Conservation (phyloP, 2,888 invertebrate genomes). For the Euzetes globulus region DNA sequence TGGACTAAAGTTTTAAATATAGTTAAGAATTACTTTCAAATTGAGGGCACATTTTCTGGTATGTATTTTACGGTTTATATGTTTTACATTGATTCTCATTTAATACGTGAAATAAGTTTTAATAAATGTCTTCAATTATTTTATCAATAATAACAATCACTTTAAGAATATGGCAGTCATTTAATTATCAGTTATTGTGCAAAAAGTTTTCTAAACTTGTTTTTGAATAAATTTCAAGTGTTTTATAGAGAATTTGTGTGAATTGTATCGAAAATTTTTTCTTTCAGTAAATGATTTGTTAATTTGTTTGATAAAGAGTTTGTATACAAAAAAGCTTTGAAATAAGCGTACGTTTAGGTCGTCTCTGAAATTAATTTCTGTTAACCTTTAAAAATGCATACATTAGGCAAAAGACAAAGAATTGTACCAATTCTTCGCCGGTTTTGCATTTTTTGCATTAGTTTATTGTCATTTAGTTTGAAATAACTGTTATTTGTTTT, state of each 20-base stretch:
- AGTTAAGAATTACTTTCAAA: slow-evolving; percentile 5
- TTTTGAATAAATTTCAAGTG: not conserved
- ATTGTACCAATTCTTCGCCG: not conserved
- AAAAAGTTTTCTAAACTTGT: not conserved
- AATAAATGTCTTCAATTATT: not conserved
- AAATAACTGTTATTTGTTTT: slow-evolving; percentile 1
- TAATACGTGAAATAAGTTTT: not conserved
- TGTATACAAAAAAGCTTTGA: slow-evolving; percentile 7
- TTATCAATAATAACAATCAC: slow-evolving; percentile 2
- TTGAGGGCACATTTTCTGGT: slow-evolving; percentile 13
- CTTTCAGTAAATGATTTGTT: not conserved
- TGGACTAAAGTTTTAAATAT: slow-evolving; percentile 6
- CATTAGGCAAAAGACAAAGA: not conserved
- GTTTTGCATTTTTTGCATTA: slow-evolving; percentile 10
- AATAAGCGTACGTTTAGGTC: slow-evolving; percentile 25
- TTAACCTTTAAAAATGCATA: slow-evolving; percentile 25
- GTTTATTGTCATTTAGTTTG: slow-evolving; percentile 5
- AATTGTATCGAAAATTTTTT: not conserved
- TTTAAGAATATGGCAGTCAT: slow-evolving; percentile 22
- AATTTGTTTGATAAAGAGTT: not conserved
- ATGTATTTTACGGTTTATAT: not conserved
- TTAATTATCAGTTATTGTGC: slow-evolving; percentile 13
- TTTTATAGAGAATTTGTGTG: not conserved
- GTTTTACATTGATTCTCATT: not conserved
- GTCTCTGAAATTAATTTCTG: not conserved